Conservation (phyloP, 2,113 vertebrate genomes). For the Apeltes quadracus region DNA sequence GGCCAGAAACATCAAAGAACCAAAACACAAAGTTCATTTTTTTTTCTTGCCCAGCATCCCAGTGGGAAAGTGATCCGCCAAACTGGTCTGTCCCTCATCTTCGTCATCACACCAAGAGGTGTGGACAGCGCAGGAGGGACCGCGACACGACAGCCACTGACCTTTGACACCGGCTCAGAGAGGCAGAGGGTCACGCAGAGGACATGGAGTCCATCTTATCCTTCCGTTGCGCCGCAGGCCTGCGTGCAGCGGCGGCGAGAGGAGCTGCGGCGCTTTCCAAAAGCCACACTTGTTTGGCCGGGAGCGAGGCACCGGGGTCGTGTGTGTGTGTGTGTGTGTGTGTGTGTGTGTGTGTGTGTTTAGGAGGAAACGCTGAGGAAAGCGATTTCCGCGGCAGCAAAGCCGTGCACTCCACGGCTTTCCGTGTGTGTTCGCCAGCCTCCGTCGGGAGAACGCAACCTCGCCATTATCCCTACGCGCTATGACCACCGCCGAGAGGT, state of each 20-base stretch:
- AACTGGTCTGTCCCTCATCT: conserved; percentile 3
- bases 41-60: neutral
- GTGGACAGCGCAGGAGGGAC: conserved; percentile 34
- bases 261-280: conserved; percentile 72
- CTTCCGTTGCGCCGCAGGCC: conserved; percentile 62
- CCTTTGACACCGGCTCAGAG: conserved; percentile 52
- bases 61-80: neutral
- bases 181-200: conserved; percentile 64
- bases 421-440: conserved; percentile 37
- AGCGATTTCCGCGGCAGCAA: conserved; percentile 55
- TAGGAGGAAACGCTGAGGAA: conserved; percentile 75
- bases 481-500: no score
- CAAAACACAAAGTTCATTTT: neutral
- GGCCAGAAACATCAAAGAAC: neutral
- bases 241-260: conserved; percentile 72
- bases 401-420: conserved; percentile 59
- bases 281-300: conserved; percentile 72
- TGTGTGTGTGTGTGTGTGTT: conserved; percentile 65
- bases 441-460: conserved; percentile 34
- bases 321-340: conserved; percentile 36
- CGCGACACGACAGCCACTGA: conserved; percentile 47
- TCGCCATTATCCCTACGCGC: no score
- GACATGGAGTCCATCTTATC: conserved; percentile 71
- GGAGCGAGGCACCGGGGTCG: conserved; percentile 62
- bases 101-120: conserved; percentile 21